These are phyloP conservation scores for Paraplagusia blochii DNA, from an alignment of 2,113 vertebrate genomes.

Conservation along the genomic window DNA sequence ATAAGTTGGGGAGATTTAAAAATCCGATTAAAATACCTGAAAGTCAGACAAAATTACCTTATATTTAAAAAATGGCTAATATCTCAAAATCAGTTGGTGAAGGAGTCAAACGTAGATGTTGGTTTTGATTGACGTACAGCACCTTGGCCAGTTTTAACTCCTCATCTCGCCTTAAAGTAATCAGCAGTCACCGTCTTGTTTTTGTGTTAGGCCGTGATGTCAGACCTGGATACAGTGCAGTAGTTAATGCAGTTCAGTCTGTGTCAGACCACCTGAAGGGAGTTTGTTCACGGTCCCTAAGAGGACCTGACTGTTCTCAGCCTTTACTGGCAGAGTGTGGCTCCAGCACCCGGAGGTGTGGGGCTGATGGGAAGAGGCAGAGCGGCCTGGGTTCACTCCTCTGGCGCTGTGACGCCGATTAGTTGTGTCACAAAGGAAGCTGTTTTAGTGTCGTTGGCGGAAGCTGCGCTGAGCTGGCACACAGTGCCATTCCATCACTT, in stretches of 20 bases:
- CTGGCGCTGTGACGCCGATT: constrained; percentile 66
- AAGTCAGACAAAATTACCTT: too few species aligned
- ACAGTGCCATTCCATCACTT: constrained; percentile 68
- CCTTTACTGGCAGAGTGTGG: constrained; percentile 64
- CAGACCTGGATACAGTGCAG: constrained; percentile 11
- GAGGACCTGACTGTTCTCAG: constrained; percentile 52
- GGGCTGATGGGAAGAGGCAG: constrained; percentile 38
- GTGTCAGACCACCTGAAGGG: constrained; percentile 56
- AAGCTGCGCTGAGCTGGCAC: constrained; percentile 61
- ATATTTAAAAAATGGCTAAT: too few species aligned
- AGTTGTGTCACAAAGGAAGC: constrained; percentile 76
- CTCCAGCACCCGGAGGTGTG: constrained; percentile 47
- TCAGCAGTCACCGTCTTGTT: too few species aligned
- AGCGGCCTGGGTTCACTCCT: constrained; percentile 37
- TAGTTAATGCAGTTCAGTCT: constrained; percentile 19
- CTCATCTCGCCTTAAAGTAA: too few species aligned
- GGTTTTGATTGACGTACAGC: too few species aligned
- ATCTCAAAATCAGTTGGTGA: too few species aligned
- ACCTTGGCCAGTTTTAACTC: too few species aligned
- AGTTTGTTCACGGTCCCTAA: constrained; percentile 48
- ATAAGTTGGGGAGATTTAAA: too few species aligned
- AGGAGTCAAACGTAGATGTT: too few species aligned
- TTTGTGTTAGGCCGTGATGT: too few species aligned
- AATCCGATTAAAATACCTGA: too few species aligned
- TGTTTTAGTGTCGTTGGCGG: constrained; percentile 70